A percentile compares a stretch with the other conserved stretches of the same genome.
phyloP scores from a whole-genome alignment of 2,888 invertebrate species.

The Caenorhabditis sinica region DNA sequence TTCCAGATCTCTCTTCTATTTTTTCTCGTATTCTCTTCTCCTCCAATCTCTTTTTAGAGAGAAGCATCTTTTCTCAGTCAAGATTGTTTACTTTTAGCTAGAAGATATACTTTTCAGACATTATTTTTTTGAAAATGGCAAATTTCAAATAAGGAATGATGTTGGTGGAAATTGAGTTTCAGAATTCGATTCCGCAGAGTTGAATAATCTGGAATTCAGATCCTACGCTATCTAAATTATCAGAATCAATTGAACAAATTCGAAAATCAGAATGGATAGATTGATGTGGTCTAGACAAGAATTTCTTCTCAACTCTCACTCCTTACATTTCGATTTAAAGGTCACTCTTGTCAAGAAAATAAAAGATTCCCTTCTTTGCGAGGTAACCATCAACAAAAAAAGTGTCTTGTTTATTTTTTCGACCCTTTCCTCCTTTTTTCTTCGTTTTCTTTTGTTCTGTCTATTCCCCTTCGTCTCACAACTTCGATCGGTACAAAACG shows the following conservation, averaged over 20 bases:
- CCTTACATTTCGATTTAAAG: background rate
- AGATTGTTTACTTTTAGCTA: background rate
- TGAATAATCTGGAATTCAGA: no score
- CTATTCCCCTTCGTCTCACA: constrained; percentile 49
- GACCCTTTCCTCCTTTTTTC: background rate
- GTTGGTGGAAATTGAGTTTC: no score
- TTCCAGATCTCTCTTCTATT: constrained; percentile 2
- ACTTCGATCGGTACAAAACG: constrained; percentile 48
- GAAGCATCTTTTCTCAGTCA: constrained; percentile 3
- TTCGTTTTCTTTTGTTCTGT: constrained; percentile 20
- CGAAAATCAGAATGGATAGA: background rate
- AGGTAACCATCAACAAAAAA: constrained; percentile 41
- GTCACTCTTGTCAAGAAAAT: constrained; percentile 26
- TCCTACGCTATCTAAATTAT: no score
- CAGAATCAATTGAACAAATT: background rate
- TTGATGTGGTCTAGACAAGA: background rate
- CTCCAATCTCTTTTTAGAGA: background rate
- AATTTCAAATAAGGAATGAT: no score
- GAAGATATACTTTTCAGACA: background rate
- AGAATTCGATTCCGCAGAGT: no score
- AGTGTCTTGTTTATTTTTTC: constrained; percentile 59
- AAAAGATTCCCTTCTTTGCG: constrained; percentile 1
- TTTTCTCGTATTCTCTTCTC: constrained; percentile 13
- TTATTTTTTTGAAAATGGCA: background rate
- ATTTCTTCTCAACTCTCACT: background rate